These are phyloP conservation scores for Drosophila lacertosa DNA, from an alignment of 1,140 invertebrate genomes.

Conservation along the genomic window DNA sequence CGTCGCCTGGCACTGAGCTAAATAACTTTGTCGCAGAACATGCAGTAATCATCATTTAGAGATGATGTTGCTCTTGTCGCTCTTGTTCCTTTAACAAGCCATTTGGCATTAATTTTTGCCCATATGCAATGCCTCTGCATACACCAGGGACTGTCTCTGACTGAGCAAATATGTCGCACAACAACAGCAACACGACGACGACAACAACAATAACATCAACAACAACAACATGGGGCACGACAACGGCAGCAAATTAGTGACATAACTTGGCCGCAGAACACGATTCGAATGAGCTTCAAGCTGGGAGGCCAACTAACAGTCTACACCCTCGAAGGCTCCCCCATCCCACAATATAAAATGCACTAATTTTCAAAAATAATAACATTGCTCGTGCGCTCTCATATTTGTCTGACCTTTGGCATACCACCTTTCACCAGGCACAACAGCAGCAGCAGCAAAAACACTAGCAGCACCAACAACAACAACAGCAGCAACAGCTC, in stretches of 20 bases:
- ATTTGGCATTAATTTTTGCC: conserved; percentile 79
- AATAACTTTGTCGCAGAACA: conserved; percentile 72
- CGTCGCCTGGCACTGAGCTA: conserved; percentile 62
- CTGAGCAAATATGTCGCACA: conserved; percentile 69
- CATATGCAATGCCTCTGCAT: conserved; percentile 61
- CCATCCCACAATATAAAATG: conserved; percentile 42
- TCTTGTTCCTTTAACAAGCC: conserved; percentile 50
- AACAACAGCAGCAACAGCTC: conserved; percentile 1
- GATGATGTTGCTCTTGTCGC: conserved; percentile 28
- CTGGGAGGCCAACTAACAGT: conserved; percentile 32
- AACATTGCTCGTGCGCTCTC: conserved; percentile 72
- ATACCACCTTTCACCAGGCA: conserved; percentile 62
- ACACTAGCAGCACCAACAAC: not conserved
- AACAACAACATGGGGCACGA: conserved; percentile 54
- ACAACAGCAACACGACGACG: conserved; percentile 9
- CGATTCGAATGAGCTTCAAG: conserved; percentile 62
- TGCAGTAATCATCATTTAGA: conserved; percentile 72
- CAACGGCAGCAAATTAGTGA: conserved; percentile 76
- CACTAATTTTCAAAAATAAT: conserved; percentile 74
- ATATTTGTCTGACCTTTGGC: conserved; percentile 74
- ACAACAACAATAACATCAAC: conserved; percentile 6
- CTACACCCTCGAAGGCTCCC: not conserved
- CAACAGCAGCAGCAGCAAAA: conserved; percentile 28
- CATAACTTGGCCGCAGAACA: conserved; percentile 71
- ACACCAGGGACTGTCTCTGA: conserved; percentile 58